A percentile compares a stretch with the other conserved stretches of the same genome.
These are phyloP conservation scores for Cephalopachus bancanus DNA, from an alignment of 2,797 vertebrate genomes.

Conservation along the genomic window DNA sequence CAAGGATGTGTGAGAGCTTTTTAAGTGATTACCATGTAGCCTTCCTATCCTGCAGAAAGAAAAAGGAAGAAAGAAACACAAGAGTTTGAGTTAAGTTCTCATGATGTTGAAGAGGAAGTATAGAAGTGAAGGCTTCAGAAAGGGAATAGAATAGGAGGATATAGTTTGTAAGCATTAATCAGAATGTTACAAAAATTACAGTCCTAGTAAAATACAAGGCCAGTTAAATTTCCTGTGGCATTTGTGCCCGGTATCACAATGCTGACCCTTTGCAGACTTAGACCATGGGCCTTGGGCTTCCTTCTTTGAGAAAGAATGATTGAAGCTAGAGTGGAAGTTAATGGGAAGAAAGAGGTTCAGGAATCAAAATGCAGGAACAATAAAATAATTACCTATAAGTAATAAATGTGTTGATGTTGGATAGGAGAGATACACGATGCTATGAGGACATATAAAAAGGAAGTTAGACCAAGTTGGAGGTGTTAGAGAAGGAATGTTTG, in stretches of 20 bases:
- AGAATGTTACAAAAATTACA: background rate
- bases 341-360: background rate
- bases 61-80: background rate
- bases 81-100: background rate
- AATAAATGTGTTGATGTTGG: background rate
- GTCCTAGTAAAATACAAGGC: background rate
- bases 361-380: background rate
- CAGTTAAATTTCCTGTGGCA: background rate
- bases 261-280: background rate
- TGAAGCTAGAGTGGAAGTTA: conserved; percentile 12
- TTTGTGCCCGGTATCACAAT: background rate
- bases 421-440: background rate
- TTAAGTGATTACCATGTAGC: background rate
- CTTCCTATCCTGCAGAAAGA: background rate
- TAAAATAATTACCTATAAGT: background rate
- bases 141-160: background rate
- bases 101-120: conserved; percentile 1
- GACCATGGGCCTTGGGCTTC: background rate
- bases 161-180: background rate
- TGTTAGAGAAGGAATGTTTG: background rate
- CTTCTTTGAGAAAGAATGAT: conserved; percentile 16
- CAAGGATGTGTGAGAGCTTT: background rate
- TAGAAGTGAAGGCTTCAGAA: conserved; percentile 1
- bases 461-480: background rate
- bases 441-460: background rate